Percentiles rank a stretch among this genome's conserved stretches.
Evolutionary conservation across 2,888 invertebrate species (phyloP).

Genomic region (Cheilosia scutellata): DNA sequence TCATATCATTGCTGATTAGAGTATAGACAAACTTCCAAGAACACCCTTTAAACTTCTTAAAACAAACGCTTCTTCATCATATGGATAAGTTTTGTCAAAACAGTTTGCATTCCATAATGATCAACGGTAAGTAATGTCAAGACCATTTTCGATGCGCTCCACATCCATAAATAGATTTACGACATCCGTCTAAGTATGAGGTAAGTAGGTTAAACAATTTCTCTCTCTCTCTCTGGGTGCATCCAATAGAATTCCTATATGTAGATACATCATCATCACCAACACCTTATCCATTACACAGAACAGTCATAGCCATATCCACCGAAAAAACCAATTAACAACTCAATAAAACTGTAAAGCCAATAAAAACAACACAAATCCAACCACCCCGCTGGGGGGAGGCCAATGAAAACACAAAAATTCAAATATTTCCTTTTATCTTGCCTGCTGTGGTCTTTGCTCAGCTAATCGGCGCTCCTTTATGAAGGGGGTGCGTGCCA

Average conservation of each 20-base stretch:
- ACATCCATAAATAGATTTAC: conserved; percentile 19
- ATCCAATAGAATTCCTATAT: neutral
- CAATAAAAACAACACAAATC: conserved; percentile 56
- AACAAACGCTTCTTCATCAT: too few species aligned
- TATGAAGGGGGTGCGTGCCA: neutral
- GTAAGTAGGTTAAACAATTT: conserved; percentile 27
- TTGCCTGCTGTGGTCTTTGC: conserved; percentile 4
- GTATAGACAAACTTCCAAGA: too few species aligned
- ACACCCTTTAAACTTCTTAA: too few species aligned
- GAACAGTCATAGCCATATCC: conserved; percentile 19
- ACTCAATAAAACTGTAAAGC: conserved; percentile 49
- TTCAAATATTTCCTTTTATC: conserved; percentile 34
- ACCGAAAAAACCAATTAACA: conserved; percentile 59
- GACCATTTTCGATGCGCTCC: neutral
- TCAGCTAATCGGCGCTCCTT: conserved; percentile 4
- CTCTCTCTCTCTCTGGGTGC: neutral
- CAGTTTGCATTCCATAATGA: too few species aligned
- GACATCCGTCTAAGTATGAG: conserved; percentile 20
- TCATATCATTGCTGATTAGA: too few species aligned
- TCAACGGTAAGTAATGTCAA: neutral
- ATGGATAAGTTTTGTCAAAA: too few species aligned
- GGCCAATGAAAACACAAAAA: conserved; percentile 60
- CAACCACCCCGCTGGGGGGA: conserved; percentile 20
- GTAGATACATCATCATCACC: conserved; percentile 1
- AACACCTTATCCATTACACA: conserved; percentile 19